Conservation (phyloP, 2,113 vertebrate species). For the Chaenogobius annularis region DNA sequence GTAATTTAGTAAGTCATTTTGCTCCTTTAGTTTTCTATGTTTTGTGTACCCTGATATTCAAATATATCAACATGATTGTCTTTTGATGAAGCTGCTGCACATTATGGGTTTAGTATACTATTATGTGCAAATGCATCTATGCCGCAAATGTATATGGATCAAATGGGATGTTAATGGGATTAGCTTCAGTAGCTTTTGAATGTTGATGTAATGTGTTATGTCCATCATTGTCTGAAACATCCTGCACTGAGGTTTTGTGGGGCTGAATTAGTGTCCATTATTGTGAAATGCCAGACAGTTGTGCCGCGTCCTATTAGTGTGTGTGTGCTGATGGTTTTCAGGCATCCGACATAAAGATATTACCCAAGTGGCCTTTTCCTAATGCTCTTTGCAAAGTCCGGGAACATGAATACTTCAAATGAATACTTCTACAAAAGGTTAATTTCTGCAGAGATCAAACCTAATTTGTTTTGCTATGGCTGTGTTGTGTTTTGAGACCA, state of each 20-base stretch:
- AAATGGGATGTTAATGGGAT: neutral
- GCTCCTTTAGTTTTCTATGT: too few relatives aligned
- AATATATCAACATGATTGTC: neutral
- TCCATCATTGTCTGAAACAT: neutral
- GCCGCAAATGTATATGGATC: neutral
- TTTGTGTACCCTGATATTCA: neutral
- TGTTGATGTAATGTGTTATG: neutral
- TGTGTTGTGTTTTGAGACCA: neutral
- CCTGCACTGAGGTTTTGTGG: constrained; percentile 7
- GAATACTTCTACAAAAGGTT: neutral
- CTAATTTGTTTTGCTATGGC: neutral
- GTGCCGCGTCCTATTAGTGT: neutral
- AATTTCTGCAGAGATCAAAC: neutral
- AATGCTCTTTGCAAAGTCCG: neutral
- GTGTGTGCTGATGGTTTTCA: neutral
- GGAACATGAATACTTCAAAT: constrained; percentile 5
- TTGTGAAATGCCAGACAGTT: constrained; percentile 1
- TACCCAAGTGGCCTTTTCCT: constrained; percentile 5
- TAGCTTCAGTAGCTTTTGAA: neutral
- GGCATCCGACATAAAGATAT: neutral
- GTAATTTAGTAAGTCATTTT: too few relatives aligned
- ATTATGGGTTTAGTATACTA: neutral
- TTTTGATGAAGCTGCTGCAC: neutral
- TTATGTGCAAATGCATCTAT: neutral
- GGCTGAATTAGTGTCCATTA: constrained; percentile 24